Evolutionary conservation across 92 coral and sea anemone genomes (phyloP).

Genomic region (Parazoanthus darwini): DNA sequence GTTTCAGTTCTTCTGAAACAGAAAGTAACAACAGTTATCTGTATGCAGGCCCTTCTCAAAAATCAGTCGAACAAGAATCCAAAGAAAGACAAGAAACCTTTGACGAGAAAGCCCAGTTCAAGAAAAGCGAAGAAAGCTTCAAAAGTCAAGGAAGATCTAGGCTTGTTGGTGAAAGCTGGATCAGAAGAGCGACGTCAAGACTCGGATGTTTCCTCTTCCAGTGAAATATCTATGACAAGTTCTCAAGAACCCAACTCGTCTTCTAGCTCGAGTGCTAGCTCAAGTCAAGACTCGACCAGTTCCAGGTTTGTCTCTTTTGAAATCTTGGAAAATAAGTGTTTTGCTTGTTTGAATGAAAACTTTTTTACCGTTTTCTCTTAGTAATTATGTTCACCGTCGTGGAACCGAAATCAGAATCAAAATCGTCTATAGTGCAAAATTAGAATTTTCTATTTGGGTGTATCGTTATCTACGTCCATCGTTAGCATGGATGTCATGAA

Average conservation of each 20-base stretch:
- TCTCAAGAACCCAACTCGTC: constrained; percentile 19
- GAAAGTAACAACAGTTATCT: not conserved
- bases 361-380: not conserved
- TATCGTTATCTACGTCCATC: too few species aligned
- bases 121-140: constrained; percentile 14
- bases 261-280: constrained; percentile 12
- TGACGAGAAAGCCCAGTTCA: constrained; percentile 22
- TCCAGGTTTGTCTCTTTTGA: constrained; percentile 6
- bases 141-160: constrained; percentile 5
- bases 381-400: not conserved
- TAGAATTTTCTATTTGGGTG: not conserved
- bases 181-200: not conserved
- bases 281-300: constrained; percentile 30
- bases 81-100: constrained; percentile 27
- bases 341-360: not conserved
- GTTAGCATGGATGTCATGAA: too few species aligned
- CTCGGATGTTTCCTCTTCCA: not conserved
- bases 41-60: constrained; percentile 12
- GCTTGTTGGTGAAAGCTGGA: not conserved
- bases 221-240: constrained; percentile 15
- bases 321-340: not conserved
- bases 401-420: not conserved
- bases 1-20: not conserved
- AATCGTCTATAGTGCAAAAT: not conserved
- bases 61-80: constrained; percentile 23